A percentile compares a stretch with the other conserved stretches of the same genome.
These are phyloP conservation scores for Oscheius onirici DNA, from an alignment of 2,888 invertebrate genomes.

Conservation along the genomic window DNA sequence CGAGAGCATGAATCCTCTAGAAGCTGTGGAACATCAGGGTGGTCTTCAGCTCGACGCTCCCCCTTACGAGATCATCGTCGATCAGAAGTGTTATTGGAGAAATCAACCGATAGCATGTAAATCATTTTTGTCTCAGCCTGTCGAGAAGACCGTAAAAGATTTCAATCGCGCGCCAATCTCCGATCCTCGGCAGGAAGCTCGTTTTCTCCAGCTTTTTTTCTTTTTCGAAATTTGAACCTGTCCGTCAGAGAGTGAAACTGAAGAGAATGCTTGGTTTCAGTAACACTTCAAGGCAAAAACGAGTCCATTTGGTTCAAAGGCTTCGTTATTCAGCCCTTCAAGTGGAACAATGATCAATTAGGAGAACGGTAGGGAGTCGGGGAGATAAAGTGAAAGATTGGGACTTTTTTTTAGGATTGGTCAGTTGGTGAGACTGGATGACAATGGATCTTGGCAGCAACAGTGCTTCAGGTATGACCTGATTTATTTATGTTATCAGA, in stretches of 20 bases:
- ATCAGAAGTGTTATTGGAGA: conserved; percentile 67
- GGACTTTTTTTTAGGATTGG: conserved; percentile 56
- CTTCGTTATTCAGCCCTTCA: conserved; percentile 67
- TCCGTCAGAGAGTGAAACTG: background rate
- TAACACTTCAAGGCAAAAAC: conserved; percentile 65
- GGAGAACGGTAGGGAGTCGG: conserved; percentile 52
- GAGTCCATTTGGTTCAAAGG: conserved; percentile 67
- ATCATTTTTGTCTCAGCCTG: background rate
- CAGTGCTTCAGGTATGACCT: conserved; percentile 62
- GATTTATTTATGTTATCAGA: too few relatives aligned
- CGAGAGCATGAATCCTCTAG: conserved; percentile 70
- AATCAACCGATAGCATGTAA: conserved; percentile 66
- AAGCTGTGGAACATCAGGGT: conserved; percentile 70
- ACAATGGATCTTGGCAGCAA: conserved; percentile 68
- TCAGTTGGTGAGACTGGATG: conserved; percentile 67
- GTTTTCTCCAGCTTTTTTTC: conserved; percentile 14
- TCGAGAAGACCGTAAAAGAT: conserved; percentile 20
- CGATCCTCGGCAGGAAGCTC: conserved; percentile 10
- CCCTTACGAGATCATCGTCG: conserved; percentile 65
- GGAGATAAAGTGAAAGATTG: background rate
- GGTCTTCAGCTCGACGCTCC: conserved; percentile 63
- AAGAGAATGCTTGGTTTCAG: conserved; percentile 40
- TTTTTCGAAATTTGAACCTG: too few relatives aligned
- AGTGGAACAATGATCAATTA: conserved; percentile 61
- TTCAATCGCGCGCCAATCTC: conserved; percentile 16